These are phyloP conservation scores for Diarsia mendica DNA, from an alignment of 2,888 invertebrate species.

Conservation along the genomic window DNA sequence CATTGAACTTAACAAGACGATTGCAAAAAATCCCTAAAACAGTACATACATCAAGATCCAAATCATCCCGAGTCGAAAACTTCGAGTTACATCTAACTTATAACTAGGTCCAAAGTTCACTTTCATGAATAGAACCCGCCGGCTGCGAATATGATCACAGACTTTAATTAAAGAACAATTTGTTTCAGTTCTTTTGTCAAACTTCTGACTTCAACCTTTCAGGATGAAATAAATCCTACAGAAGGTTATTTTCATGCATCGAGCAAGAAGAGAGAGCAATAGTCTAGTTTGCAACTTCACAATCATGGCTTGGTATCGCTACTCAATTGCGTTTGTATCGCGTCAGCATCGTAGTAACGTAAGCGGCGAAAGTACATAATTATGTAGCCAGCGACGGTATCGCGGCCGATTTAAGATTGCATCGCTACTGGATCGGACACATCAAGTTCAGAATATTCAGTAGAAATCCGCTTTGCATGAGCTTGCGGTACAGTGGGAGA, in stretches of 20 bases:
- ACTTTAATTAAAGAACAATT: conserved; percentile 46
- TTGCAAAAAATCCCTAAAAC: neutral
- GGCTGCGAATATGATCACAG: conserved; percentile 36
- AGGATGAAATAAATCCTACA: neutral
- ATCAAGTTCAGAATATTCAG: too few relatives aligned
- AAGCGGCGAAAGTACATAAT: neutral
- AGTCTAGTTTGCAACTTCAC: too few relatives aligned
- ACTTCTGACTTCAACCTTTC: conserved; percentile 4
- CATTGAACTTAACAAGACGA: too few relatives aligned
- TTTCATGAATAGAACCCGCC: conserved; percentile 17
- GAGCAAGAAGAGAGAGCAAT: neutral
- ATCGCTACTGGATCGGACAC: neutral
- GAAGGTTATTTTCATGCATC: neutral
- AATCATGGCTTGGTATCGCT: too few relatives aligned
- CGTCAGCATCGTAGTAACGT: neutral
- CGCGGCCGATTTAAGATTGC: neutral
- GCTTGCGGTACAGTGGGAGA: too few relatives aligned
- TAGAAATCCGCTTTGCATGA: too few relatives aligned
- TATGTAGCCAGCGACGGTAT: neutral
- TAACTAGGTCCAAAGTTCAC: conserved; percentile 30
- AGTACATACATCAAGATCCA: conserved; percentile 6
- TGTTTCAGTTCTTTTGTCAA: conserved; percentile 30
- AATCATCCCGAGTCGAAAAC: conserved; percentile 12
- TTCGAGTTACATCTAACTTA: conserved; percentile 15
- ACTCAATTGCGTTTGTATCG: neutral